Percentiles rank a stretch among this genome's conserved stretches.
Evolutionary conservation across 2,797 vertebrate genomes (phyloP).

Genomic region (Enteromius argenteus): DNA sequence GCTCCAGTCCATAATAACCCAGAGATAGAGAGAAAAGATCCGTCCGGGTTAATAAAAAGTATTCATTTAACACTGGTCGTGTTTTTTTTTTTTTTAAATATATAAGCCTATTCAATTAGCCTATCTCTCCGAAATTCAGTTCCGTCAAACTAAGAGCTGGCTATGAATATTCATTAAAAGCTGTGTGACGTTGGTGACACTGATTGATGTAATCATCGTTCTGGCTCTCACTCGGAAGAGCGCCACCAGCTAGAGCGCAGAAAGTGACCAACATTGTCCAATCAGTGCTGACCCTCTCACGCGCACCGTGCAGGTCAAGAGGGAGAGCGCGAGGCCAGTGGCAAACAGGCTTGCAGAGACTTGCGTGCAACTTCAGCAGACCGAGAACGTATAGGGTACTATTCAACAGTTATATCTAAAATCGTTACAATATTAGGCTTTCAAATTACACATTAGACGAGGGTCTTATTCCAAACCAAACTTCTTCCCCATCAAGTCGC

Average conservation of each 20-base stretch:
- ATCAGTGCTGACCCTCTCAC: conserved; percentile 32
- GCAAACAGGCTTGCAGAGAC: conserved; percentile 34
- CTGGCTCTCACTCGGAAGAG: conserved; percentile 46
- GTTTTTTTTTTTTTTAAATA: conserved; percentile 55
- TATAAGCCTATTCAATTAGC: conserved; percentile 84
- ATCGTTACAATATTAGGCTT: not conserved
- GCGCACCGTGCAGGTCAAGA: conserved; percentile 42
- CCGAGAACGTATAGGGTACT: not conserved
- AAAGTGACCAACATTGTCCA: conserved; percentile 58
- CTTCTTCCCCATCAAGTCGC: not conserved
- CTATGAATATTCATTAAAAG: conserved; percentile 87
- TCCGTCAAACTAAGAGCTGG: conserved; percentile 76
- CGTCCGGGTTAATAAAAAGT: not conserved
- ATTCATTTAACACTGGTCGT: conserved; percentile 65
- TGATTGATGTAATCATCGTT: conserved; percentile 83
- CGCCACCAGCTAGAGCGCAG: conserved; percentile 50
- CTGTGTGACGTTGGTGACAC: conserved; percentile 76
- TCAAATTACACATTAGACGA: not conserved
- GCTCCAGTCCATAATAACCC: not conserved
- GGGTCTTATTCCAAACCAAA: not conserved
- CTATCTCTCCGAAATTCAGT: conserved; percentile 72
- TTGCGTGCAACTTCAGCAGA: not conserved
- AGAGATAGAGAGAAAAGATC: not conserved
- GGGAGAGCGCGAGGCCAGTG: conserved; percentile 34
- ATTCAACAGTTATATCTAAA: not conserved